Evolutionary conservation across 2,888 invertebrate species (phyloP), one percentile per base, ranked within the genome.

Genomic region (Amiota minor): DNA sequence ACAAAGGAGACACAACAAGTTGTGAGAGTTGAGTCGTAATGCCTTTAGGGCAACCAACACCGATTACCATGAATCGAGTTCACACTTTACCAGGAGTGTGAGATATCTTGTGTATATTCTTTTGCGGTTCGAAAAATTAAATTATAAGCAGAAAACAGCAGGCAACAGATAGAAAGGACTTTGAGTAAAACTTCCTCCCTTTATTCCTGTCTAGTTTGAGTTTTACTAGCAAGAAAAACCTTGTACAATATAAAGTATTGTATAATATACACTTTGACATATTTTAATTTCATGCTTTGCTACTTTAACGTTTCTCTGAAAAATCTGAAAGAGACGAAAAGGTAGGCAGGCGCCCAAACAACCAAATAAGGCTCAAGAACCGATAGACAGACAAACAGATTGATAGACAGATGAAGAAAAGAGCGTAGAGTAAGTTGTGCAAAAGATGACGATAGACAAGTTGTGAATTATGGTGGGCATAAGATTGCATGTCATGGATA

Each of bases 251-350:
- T 84, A 35, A 35, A 35, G 6, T 35, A 35, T 6, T 6, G 6
- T 35, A 35, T 3, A 23, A 23, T 23, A 23, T 23, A 23, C 23
- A 2, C 84, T 86, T 87, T 81, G 84, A 82, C 85, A 83, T 82
- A 86, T 88, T 88, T 88, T 88, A 87, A 88, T 87, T 88, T 87
- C 88, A 87, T 88, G 88, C 83, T 87, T 87, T 86, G 86, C 86
- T 86, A 79, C 79, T 79, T 78, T 76, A 75, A 76, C 76, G 76
- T 74, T 78, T 78, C 72, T 67, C 72, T n/a, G n/a, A n/a, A 77
- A 70, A 68, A 75, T 76, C 70, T 73, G 67, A 67, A 69, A 72
- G 47, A 62, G 65, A 49, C 65, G 23, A 62, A 35, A 11, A 47
- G 49, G 18, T 47, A 65, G 46, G 49, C 35, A 59, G 9, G 61